Conservation (phyloP, 2,797 vertebrate species). For the Nothura maculosa region DNA sequence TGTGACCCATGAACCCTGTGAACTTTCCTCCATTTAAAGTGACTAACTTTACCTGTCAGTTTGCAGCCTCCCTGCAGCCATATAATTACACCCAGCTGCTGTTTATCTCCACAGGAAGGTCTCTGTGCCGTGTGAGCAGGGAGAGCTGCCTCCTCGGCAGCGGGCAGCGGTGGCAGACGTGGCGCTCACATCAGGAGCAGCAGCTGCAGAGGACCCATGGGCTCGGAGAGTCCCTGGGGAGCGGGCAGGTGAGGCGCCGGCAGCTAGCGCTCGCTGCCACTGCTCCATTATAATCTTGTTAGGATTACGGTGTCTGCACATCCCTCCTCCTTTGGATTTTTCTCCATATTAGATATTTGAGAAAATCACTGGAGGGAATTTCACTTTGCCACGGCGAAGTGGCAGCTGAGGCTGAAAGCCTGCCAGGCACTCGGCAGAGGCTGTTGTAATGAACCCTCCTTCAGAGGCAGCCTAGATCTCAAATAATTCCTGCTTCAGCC, state of each 20-base stretch:
- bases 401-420: neutral
- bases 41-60: conserved; percentile 7
- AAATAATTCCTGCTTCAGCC: neutral
- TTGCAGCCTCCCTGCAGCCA: neutral
- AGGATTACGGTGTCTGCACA: neutral
- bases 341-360: neutral
- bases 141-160: neutral
- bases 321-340: neutral
- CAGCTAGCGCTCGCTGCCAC: too few species aligned
- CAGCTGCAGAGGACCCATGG: neutral
- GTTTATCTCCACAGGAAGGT: neutral
- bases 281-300: neutral
- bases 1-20: neutral
- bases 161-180: neutral
- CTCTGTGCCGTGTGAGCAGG: neutral
- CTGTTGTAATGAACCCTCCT: neutral
- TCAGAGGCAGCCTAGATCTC: neutral
- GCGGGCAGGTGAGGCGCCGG: neutral
- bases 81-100: neutral
- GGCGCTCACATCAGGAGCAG: neutral
- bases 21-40: neutral
- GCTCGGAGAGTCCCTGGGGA: neutral
- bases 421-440: neutral
- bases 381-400: neutral
- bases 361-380: neutral